phyloP scores from a whole-genome alignment of 2,888 invertebrate species.

The Euspilapteryx auroguttella region DNA sequence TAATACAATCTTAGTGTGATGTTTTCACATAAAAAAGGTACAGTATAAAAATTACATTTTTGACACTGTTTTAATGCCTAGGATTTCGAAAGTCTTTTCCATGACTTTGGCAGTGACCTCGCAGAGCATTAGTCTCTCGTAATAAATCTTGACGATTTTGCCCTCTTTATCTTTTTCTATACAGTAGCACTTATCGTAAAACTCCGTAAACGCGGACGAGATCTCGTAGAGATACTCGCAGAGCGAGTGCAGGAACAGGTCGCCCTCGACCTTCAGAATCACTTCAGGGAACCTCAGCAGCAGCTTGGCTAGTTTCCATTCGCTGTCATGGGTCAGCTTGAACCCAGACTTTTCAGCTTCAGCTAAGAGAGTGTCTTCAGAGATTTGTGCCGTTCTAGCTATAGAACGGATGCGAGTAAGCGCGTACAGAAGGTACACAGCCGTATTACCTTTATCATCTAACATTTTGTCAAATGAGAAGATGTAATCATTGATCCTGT shows the following conservation, averaged over 20 bases:
- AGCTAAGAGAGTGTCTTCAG: conserved; percentile 61
- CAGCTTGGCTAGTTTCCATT: conserved; percentile 91
- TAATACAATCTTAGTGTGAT: too few relatives aligned
- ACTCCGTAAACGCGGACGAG: conserved; percentile 91
- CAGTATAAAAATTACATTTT: too few relatives aligned
- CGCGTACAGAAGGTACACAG: conserved; percentile 94
- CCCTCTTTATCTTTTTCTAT: conserved; percentile 88
- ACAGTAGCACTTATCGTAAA: conserved; percentile 97
- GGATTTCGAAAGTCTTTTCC: conserved; percentile 84
- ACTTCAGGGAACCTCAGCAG: conserved; percentile 87
- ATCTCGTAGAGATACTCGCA: conserved; percentile 97
- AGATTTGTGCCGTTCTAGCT: conserved; percentile 75
- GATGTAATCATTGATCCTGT: conserved; percentile 90
- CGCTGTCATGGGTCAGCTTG: conserved; percentile 84
- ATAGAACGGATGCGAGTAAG: conserved; percentile 93
- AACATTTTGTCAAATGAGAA: conserved; percentile 99
- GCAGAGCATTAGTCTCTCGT: conserved; percentile 84
- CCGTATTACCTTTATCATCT: conserved; percentile 98
- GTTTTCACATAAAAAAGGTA: too few relatives aligned
- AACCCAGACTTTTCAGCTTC: conserved; percentile 64
- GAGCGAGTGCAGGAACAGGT: conserved; percentile 81
- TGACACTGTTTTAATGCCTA: conserved; percentile 89
- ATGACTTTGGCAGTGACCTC: conserved; percentile 90
- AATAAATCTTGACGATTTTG: conserved; percentile 79
- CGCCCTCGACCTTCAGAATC: conserved; percentile 77